Evolutionary conservation across 2,888 invertebrate genomes (phyloP), one percentile per base, ranked within the genome.

Genomic region (Pterostichus madidus): DNA sequence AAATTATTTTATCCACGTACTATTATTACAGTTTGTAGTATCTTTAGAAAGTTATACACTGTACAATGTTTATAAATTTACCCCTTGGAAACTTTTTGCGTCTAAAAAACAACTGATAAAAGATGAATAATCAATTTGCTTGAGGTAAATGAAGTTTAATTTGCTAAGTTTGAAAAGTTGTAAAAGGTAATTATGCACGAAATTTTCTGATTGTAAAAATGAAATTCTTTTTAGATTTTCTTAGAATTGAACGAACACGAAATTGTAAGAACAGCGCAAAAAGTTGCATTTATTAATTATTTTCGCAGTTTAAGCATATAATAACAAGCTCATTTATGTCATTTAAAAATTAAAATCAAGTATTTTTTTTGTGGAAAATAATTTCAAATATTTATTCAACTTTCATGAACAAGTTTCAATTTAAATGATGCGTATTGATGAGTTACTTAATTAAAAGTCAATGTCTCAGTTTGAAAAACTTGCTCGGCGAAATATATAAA

Each of bases 321-420:
- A 71, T 3, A 71, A 71, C 44, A 71, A 71, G 44, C 52, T 75
- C 52, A 49, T 75, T 52, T 52, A 35, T 75, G 75, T 75, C 75
- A 75, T 75, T 52, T 49, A 52, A 75, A n/a, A 75, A 75, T 75
- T 53, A 52, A 75, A 75, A 75, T 53, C 53, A 75, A 35, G 52
- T 32, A 52, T 0, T 39, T 73, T 73, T 71, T 39, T 15, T 17
- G 71, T 6, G 46, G 17, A 73, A 52, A 52, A 52, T 75, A 75
- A 31, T 75, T 75, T 53, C 52, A 75, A 52, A 75, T 75, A 75
- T 52, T 75, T 52, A 75, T 52, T 75, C 75, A 52, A 75, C 75
- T 75, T 75, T 75, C 52, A 75, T 75, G 52, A 32, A 75, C 31
- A 52, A 75, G 52, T 75, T 71, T 17, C 7, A 44, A 71, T 11